These are phyloP conservation scores for Ridgeia piscesae DNA, from an alignment of 1,140 invertebrate species.

Conservation along the genomic window DNA sequence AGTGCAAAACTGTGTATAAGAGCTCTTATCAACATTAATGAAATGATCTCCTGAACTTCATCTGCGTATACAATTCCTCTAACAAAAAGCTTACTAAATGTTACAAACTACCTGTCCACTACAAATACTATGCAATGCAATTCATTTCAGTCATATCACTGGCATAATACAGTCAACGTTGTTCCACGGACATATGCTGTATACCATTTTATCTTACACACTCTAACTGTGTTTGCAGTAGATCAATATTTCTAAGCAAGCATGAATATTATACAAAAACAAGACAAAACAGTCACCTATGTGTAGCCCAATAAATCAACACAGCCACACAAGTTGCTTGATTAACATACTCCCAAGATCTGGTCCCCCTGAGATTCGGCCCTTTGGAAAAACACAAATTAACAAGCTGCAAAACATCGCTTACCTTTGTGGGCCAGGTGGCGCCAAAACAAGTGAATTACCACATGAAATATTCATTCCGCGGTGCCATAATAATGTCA, in stretches of 20 bases:
- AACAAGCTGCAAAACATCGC: background rate
- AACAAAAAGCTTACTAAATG: too few relatives aligned
- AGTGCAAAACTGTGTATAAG: too few relatives aligned
- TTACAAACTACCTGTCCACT: too few relatives aligned
- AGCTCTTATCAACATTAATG: too few relatives aligned
- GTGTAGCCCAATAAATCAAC: background rate
- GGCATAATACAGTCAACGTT: too few relatives aligned
- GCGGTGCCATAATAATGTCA: background rate
- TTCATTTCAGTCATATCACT: too few relatives aligned
- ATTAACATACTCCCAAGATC: background rate
- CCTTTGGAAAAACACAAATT: background rate
- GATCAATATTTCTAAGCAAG: background rate
- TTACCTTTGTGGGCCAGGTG: background rate
- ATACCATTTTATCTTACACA: too few relatives aligned
- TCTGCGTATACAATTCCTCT: too few relatives aligned
- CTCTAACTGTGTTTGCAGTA: background rate
- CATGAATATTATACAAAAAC: background rate
- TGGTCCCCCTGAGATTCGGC: background rate
- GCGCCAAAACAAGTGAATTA: background rate
- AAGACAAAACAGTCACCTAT: background rate
- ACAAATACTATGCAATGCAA: too few relatives aligned
- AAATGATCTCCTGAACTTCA: too few relatives aligned
- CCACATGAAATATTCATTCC: background rate
- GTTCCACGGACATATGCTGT: too few relatives aligned
- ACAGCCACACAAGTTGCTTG: background rate